Evolutionary conservation across 2,888 invertebrate species (phyloP).

Genomic region (Hesperia comma): DNA sequence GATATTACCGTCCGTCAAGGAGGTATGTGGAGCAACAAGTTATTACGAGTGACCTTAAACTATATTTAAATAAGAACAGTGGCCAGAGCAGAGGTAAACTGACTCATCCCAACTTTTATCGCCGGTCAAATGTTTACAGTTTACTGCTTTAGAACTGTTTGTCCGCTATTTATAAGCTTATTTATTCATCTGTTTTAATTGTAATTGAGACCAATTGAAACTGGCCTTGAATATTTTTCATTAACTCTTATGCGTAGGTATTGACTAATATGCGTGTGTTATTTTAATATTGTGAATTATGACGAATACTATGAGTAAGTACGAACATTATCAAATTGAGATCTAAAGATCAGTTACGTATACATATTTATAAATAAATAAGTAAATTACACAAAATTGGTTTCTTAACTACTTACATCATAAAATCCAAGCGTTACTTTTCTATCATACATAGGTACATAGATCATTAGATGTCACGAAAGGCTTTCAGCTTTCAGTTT

Average conservation of each 20-base stretch:
- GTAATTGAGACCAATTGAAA: slow-evolving; percentile 28
- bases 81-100: slow-evolving; percentile 5
- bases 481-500: no score
- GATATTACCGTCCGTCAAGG: background rate
- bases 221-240: slow-evolving; percentile 20
- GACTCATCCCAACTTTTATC: slow-evolving; percentile 31
- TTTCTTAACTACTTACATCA: no score
- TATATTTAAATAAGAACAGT: slow-evolving; percentile 36
- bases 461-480: no score
- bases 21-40: slow-evolving; percentile 14
- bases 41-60: slow-evolving; percentile 32
- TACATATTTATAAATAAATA: no score
- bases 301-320: no score
- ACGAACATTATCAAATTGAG: no score
- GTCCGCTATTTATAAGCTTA: slow-evolving; percentile 18
- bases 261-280: background rate
- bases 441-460: no score
- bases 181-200: slow-evolving; percentile 17
- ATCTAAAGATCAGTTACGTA: no score
- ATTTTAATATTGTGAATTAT: no score
- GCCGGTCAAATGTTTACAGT: slow-evolving; percentile 33
- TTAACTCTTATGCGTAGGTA: background rate
- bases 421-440: no score
- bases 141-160: slow-evolving; percentile 31
- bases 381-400: no score